phyloP scores from a whole-genome alignment of 2,888 invertebrate species.

The Eupithecia insigniata region DNA sequence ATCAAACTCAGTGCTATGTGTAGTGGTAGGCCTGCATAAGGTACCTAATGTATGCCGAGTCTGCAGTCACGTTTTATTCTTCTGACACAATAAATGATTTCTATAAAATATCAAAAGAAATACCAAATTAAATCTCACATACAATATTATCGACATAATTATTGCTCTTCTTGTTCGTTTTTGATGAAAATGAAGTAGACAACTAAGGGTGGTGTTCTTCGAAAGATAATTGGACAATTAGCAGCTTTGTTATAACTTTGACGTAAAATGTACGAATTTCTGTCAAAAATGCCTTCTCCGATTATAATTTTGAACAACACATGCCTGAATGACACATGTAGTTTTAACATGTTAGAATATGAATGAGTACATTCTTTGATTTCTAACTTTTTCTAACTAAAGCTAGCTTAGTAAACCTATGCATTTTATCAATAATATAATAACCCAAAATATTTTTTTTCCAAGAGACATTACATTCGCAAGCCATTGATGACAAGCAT shows the following conservation, averaged over 20 bases:
- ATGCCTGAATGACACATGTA: background rate
- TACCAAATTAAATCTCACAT: background rate
- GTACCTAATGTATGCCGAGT: background rate
- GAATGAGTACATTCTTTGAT: background rate
- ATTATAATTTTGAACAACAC: background rate
- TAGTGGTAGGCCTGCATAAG: background rate
- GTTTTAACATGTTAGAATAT: background rate
- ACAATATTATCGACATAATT: conserved; percentile 1
- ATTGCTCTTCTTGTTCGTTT: background rate
- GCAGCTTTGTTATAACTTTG: background rate
- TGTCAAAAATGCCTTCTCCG: background rate
- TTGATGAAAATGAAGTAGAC: background rate
- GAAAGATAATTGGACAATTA: background rate
- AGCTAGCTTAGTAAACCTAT: background rate
- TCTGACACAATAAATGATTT: background rate
- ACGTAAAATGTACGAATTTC: background rate
- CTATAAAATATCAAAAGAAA: background rate
- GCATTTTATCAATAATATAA: background rate
- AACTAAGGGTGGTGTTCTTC: background rate
- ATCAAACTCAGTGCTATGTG: background rate
- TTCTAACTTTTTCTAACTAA: background rate
- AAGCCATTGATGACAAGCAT: no score
- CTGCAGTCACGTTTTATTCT: background rate
- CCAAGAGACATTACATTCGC: no score
- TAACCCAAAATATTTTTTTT: background rate